Conservation (phyloP, 2,888 invertebrate species). For the Orchesella flavescens region DNA sequence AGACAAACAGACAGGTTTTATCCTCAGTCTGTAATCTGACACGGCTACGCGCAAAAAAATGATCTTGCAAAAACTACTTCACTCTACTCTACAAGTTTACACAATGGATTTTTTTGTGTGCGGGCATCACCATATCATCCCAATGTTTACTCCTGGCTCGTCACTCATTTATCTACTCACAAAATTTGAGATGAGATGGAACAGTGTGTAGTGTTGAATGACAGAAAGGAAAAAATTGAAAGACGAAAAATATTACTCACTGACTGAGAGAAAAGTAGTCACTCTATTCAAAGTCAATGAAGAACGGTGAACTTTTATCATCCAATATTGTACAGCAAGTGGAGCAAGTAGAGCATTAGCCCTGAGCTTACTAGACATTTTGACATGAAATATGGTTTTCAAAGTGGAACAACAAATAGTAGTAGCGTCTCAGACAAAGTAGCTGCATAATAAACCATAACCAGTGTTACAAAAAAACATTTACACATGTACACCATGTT, state of each 20-base stretch:
- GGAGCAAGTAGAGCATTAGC: no score
- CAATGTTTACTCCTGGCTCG: slow-evolving; percentile 13
- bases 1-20: background rate
- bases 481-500: background rate
- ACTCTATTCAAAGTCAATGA: no score
- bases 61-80: background rate
- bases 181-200: background rate
- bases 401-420: slow-evolving; percentile 22
- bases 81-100: background rate
- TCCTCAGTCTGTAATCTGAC: slow-evolving; percentile 11
- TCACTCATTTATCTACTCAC: slow-evolving; percentile 6
- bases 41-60: background rate
- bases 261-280: no score
- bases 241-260: no score
- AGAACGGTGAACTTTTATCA: no score
- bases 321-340: no score
- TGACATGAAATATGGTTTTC: slow-evolving; percentile 47
- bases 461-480: background rate
- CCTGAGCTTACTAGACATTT: slow-evolving; percentile 9
- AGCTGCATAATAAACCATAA: slow-evolving; percentile 4
- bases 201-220: background rate
- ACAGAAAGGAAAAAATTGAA: background rate
- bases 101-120: slow-evolving; percentile 1
- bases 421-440: background rate
- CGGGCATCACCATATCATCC: background rate